Percentiles rank a stretch among this genome's conserved stretches.
Conservation (phyloP, 1,140 invertebrate genomes). For the Temnothorax longispinosus region DNA sequence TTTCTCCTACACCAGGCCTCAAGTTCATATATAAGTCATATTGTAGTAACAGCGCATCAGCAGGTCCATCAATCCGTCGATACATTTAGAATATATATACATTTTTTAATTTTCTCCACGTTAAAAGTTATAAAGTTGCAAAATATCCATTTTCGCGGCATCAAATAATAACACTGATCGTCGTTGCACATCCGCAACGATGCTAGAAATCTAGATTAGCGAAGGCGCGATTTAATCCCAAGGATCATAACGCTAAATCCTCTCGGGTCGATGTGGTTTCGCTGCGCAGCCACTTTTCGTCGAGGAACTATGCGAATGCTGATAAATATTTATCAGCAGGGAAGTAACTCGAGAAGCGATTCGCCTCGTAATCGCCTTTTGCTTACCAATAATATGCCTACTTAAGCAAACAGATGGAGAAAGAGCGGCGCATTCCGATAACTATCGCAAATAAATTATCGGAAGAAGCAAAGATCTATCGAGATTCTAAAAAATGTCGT, state of each 20-base stretch:
- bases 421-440: not conserved
- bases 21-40: too few relatives aligned
- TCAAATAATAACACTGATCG: not conserved
- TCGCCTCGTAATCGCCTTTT: conserved; percentile 23
- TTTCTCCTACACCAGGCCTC: too few relatives aligned
- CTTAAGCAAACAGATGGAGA: not conserved
- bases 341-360: conserved; percentile 29
- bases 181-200: not conserved
- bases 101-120: not conserved
- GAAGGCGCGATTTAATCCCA: conserved; percentile 42
- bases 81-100: not conserved
- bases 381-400: conserved; percentile 22
- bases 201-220: conserved; percentile 19
- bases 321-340: conserved; percentile 47
- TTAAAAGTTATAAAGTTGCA: not conserved
- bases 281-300: conserved; percentile 22
- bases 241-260: conserved; percentile 37
- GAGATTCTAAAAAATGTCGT: not conserved
- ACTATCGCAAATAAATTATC: not conserved
- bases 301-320: conserved; percentile 3
- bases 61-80: too few relatives aligned
- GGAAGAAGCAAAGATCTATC: not conserved
- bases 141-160: not conserved
- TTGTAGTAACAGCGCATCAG: too few relatives aligned
- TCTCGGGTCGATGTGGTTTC: conserved; percentile 21